phyloP scores from a whole-genome alignment of 92 coral and sea anemone species.

The Paragorgia papillata region DNA sequence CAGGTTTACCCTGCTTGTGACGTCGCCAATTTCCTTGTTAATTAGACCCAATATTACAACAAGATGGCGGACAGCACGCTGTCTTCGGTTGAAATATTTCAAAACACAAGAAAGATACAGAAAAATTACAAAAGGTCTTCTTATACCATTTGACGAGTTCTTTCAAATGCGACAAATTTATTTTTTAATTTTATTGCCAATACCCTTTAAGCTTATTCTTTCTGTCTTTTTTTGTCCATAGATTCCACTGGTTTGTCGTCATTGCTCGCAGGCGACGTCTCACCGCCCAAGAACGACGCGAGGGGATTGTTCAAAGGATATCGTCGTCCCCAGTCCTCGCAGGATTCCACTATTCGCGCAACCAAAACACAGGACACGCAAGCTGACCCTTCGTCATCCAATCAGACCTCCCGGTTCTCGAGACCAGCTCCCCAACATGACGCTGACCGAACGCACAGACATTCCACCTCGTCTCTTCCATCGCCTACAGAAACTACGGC shows the following conservation, averaged over 20 bases:
- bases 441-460: background rate
- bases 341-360: conserved; percentile 52
- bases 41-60: no score
- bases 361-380: conserved; percentile 47
- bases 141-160: no score
- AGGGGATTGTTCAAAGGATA: conserved; percentile 58
- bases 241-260: conserved; percentile 90
- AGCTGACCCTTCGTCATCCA: conserved; percentile 47
- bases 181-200: no score
- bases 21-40: no score
- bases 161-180: no score
- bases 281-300: conserved; percentile 61
- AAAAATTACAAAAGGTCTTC: no score
- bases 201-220: no score
- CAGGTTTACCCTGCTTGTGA: no score
- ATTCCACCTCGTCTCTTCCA: conserved; percentile 21
- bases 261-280: conserved; percentile 73
- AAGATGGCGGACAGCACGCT: no score
- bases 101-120: no score
- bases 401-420: conserved; percentile 26
- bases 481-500: background rate
- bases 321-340: conserved; percentile 14
- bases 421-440: background rate
- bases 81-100: no score
- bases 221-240: conserved; percentile 49